A percentile compares a stretch with the other conserved stretches of the same genome.
phyloP scores from a whole-genome alignment of 2,113 vertebrate genomes.

The Heloderma charlesbogerti region DNA sequence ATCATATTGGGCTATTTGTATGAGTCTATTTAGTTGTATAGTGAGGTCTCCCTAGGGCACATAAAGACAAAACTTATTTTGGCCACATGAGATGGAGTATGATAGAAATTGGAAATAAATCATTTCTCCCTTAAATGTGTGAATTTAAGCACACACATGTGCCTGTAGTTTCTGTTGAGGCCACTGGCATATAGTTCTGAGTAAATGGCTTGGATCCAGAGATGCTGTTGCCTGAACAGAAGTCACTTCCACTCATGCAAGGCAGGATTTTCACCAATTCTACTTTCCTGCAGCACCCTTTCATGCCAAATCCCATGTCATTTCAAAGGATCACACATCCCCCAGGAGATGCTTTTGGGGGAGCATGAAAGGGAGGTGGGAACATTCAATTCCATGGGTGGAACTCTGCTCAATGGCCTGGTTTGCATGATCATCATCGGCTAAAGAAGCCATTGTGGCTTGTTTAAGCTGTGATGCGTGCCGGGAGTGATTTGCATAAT shows the following conservation, averaged over 20 bases:
- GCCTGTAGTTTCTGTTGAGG: background rate
- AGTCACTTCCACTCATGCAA: background rate
- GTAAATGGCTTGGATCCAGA: background rate
- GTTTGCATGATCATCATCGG: no score
- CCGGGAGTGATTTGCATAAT: no score
- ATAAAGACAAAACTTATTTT: background rate
- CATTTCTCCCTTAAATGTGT: conserved; percentile 17
- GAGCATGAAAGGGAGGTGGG: no score
- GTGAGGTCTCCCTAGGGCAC: background rate
- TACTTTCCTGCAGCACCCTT: background rate
- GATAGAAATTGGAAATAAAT: background rate
- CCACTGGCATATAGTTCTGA: background rate
- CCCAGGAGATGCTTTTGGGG: no score
- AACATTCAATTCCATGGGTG: no score
- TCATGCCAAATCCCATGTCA: background rate
- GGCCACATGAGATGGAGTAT: background rate
- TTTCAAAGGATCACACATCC: no score
- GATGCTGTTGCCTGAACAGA: background rate
- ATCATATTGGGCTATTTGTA: background rate
- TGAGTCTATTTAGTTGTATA: background rate
- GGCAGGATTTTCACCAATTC: no score
- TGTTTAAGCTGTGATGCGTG: no score
- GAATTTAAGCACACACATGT: conserved; percentile 21
- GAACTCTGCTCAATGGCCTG: no score
- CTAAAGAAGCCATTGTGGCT: no score